These are phyloP conservation scores for Eulemur mongoz DNA, from an alignment of 2,797 vertebrate species.

Conservation along the genomic window DNA sequence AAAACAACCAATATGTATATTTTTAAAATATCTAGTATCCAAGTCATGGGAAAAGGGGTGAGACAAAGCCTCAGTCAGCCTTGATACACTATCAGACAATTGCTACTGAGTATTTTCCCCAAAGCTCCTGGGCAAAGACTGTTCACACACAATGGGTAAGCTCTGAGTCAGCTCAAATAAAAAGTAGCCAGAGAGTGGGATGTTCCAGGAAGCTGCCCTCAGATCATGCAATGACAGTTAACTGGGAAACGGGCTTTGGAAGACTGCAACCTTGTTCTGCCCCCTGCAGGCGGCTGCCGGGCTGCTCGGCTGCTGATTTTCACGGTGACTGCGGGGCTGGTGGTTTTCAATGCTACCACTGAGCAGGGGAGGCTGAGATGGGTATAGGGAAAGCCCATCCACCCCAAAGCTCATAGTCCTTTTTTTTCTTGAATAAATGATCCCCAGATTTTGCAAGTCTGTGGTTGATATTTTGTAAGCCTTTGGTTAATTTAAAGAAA, in stretches of 20 bases:
- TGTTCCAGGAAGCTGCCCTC: not conserved
- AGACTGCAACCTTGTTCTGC: fast-evolving
- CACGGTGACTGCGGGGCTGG: too few relatives aligned
- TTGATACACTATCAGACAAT: not conserved
- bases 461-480: not conserved
- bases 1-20: not conserved
- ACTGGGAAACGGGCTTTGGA: not conserved
- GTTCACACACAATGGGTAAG: not conserved
- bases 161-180: not conserved
- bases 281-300: not conserved
- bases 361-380: not conserved
- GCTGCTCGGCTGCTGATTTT: too few relatives aligned
- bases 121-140: not conserved
- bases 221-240: not conserved
- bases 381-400: not conserved
- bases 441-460: not conserved
- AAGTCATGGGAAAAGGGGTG: not conserved
- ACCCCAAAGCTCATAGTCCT: not conserved
- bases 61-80: not conserved
- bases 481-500: not conserved
- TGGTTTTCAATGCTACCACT: not conserved
- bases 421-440: not conserved
- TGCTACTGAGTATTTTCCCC: not conserved
- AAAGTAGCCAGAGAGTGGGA: not conserved
- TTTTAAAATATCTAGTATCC: not conserved